phyloP scores from a whole-genome alignment of 2,888 invertebrate species.

The Lasioglossum villosulum region DNA sequence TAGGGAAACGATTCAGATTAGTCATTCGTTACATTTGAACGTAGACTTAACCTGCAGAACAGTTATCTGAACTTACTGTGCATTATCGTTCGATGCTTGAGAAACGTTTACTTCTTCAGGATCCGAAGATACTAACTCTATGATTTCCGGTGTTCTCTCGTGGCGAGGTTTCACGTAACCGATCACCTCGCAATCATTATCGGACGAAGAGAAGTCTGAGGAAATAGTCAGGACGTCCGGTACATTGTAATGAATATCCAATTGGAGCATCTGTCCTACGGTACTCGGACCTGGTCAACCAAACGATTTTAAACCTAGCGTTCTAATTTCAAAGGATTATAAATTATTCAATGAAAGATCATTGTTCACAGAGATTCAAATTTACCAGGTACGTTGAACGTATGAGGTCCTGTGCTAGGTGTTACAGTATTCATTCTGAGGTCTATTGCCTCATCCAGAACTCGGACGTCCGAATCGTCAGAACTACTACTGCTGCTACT shows the following conservation, averaged over 20 bases:
- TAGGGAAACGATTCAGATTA: conserved; percentile 25
- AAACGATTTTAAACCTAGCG: neutral
- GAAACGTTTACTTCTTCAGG: conserved; percentile 55
- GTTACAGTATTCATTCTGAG: conserved; percentile 66
- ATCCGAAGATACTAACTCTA: conserved; percentile 87
- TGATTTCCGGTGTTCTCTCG: conserved; percentile 88
- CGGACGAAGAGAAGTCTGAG: conserved; percentile 83
- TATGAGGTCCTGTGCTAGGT: conserved; percentile 69
- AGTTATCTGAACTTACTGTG: conserved; percentile 54
- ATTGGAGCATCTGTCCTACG: conserved; percentile 72
- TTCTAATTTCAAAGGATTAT: neutral
- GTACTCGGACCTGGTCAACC: conserved; percentile 75
- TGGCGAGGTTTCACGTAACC: conserved; percentile 89
- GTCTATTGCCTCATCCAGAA: conserved; percentile 74
- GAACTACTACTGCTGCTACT: conserved; percentile 70
- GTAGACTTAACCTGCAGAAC: neutral
- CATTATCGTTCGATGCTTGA: conserved; percentile 44
- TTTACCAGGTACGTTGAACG: conserved; percentile 75
- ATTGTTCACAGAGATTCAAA: neutral
- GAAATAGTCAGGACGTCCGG: conserved; percentile 78
- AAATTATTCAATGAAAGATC: too few relatives aligned
- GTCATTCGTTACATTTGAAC: neutral
- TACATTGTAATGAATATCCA: conserved; percentile 60
- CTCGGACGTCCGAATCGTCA: conserved; percentile 77
- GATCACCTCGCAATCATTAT: conserved; percentile 87